Evolutionary conservation across 1,140 invertebrate species (phyloP), one percentile per base, ranked within the genome.

Genomic region (Aphelenchoides fujianensis): DNA sequence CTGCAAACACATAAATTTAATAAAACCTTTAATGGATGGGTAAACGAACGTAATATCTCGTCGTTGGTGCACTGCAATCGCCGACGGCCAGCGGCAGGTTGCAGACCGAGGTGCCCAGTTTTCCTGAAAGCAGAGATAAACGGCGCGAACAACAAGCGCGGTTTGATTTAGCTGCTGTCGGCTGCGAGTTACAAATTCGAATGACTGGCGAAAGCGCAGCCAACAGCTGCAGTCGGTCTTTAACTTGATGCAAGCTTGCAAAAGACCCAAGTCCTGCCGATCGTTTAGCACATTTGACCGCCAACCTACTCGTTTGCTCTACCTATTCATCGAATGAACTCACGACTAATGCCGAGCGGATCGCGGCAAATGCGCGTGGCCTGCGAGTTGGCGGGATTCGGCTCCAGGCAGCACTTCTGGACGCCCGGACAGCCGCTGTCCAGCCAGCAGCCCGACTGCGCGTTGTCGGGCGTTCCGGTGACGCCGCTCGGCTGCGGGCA

Each of bases 351-450:
- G 36, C 76, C 76, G 7, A 78, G 19, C 16, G 76, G 76, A 62
- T 78, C 76, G 7, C 76, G 73, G 30, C 76, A 78, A 48, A 78
- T 77, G 16, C 76, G 57, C 0, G 48, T 66, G n/a, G 76, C 77
- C 0, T 62, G 53, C 27, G 67, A 37, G 5, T 74, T 70, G 0
- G 71, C 69, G 5, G 76, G 77, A 68, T 78, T 78, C 9, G 76
- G 76, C 41, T 78, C 76, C 2, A 78, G 69, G 52, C 76, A 78
- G 57, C 76, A 78, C 36, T 78, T 78, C 73, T 78, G 76, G 36
- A 78, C 75, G n/a, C 76, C 76, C 5, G 76, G 76, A 63, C 76
- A 78, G 61, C 74, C 78, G 16, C 68, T 31, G 41, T 78, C 76
- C 37, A 78, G 35, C 76, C 76, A 78, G 41, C 76, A 78, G 12